Base-by-base conservation (phyloP, 2,888 invertebrate genomes). In the Deilephila elpenor region DNA sequence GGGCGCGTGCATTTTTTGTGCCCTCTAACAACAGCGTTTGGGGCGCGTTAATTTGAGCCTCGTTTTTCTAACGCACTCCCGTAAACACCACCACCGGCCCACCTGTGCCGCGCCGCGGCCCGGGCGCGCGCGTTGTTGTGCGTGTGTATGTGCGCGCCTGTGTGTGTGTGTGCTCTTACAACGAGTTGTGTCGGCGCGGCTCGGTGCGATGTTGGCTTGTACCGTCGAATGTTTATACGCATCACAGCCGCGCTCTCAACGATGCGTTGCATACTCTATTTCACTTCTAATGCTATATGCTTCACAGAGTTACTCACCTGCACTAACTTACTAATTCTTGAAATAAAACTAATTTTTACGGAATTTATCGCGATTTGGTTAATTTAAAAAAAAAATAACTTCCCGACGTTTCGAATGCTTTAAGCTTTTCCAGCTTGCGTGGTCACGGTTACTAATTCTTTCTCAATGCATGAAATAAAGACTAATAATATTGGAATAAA, bases 11-110 rank as follows among this genome's bases (percentile, higher is more conserved):
- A 44, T 44, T 44, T 44, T 44, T 44, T 44, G 44, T 44, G 2
- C 44, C 64, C 37, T 64, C 20, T 11, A 20, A 44, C 44, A 44
- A 64, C 37, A 62, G 20, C 20, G 8, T 87, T 86, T 82, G 85
- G 86, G 83, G 77, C 75, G 83, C 86, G 88, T 88, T 89, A 88
- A 91, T 70, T 89, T 88, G 87, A 85, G 79, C 81, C 86, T 87
- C 84, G 84, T 87, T 88, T 86, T 87, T 88, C 80, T 87, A 84
- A 84, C 84, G 84, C 83, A 82, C 78, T 81, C 84, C 84, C 81
- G 82, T 83, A 88, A 88, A 89, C 88, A 87, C 76, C 75, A 78
- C 67, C 53, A 53, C 53, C 29, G 59, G 73, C 72, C 71, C 74
- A 74, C 78, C 72, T 78, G 79, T 75, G 73, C 64, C 44, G 19